Base-by-base conservation (phyloP, 2,888 invertebrate species). In the Polydrusus tereticollis region DNA sequence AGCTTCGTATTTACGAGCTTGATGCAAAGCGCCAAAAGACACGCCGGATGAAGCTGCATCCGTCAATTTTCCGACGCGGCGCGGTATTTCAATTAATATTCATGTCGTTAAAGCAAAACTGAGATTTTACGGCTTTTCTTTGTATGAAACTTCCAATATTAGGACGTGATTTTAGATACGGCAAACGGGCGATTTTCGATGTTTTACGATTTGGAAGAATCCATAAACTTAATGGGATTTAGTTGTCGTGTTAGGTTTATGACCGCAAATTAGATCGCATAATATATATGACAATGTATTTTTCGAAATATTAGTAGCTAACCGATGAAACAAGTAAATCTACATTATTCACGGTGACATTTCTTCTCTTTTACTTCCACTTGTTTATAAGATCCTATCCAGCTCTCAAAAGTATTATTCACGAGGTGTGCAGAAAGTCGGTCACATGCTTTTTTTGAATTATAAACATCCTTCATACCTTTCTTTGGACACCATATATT, bases 161-260 rank as follows among this genome's bases (percentile, higher is more conserved):
- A 50, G 36, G 47, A 63, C 10, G 20, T 36, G 36, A 63, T 36
- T 33, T 50, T 47, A 33, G 50, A 62, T 62, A 33, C 47, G 33
- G 21, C 29, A 18, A 16, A 29, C 52, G 7, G 52, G 52, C 36
- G 36, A 63, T 47, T 36, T 33, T 50, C 26, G 47, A 47, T 50
- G 63, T 20, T 63, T 63, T 63, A 63, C 50, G 63, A 63, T 63
- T 50, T 18, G 29, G 20, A 50, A 20, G 63, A 63, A 63, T 50
- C 63, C 47, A 63, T 63, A 63, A 63, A 63, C 29, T 50, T 47
- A 63, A 63, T 63, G 63, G 47, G 14, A 8, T 63, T 63, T 20
- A 20, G 16, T 63, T 63, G 63, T 63, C 63, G 14, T 45, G 29
- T 18, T 41, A 8, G 20, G 8, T 26, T 47, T 57, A 26, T 16